A percentile compares a stretch with the other conserved stretches of the same genome.
These are phyloP conservation scores for Hydropsyche tenuis DNA, from an alignment of 1,140 invertebrate genomes.

Conservation along the genomic window DNA sequence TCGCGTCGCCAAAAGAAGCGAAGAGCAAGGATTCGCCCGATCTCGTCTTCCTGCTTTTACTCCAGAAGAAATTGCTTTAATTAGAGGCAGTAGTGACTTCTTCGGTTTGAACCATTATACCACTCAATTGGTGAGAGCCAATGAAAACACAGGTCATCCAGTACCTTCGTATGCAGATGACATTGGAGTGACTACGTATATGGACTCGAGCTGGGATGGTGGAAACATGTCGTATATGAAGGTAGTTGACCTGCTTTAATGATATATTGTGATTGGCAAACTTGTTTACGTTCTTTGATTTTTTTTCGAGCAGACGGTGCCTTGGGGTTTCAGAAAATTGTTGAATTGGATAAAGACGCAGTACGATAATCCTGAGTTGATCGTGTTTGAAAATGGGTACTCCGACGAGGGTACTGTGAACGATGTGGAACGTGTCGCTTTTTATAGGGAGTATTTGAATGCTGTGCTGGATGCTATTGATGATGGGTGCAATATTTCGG, in stretches of 20 bases:
- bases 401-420: slow-evolving; percentile 60
- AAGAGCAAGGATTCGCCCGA: slow-evolving; percentile 58
- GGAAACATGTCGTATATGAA: slow-evolving; percentile 40
- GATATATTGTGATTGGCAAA: neutral
- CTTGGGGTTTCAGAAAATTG: slow-evolving; percentile 68
- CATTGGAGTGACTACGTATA: slow-evolving; percentile 27
- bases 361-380: slow-evolving; percentile 68
- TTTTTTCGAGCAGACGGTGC: slow-evolving; percentile 57
- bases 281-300: neutral
- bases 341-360: slow-evolving; percentile 69
- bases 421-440: slow-evolving; percentile 56
- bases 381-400: slow-evolving; percentile 73
- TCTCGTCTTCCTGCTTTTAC: slow-evolving; percentile 64
- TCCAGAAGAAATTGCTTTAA: slow-evolving; percentile 55
- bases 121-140: slow-evolving; percentile 52
- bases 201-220: slow-evolving; percentile 40
- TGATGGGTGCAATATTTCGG: slow-evolving; percentile 71
- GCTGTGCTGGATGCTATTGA: slow-evolving; percentile 70
- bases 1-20: slow-evolving; percentile 63
- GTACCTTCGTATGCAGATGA: slow-evolving; percentile 51
- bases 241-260: slow-evolving; percentile 46
- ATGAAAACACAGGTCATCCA: neutral
- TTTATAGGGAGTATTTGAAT: slow-evolving; percentile 65
- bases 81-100: slow-evolving; percentile 65
- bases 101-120: slow-evolving; percentile 68